Base-by-base conservation (phyloP, 2,888 invertebrate species). In the Zele albiditarsus region DNA sequence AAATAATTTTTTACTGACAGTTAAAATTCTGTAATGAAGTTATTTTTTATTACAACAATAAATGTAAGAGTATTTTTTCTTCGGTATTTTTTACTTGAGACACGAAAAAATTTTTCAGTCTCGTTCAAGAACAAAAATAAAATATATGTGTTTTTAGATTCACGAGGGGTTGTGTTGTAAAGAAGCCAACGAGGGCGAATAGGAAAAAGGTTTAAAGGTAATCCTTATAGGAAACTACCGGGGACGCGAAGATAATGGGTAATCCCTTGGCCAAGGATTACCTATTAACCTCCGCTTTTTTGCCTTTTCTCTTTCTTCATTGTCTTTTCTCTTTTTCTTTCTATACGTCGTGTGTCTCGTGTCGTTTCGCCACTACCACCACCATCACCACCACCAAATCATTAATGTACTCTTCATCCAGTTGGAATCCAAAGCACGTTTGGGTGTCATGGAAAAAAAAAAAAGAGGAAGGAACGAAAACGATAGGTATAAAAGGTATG, bases 201-300 rank as follows among this genome's bases (percentile, higher is more conserved):
- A 16, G 16, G 60, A 16, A 63, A 68, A 53, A 69, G 58, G 65
- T 71, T 65, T 60, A 73, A 74, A 66, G 14, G 71, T 71, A 63
- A 75, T 75, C 72, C 75, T 72, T 72, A 53, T 46, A 62, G 42
- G 16, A 71, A 62, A 70, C 69, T 71, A 71, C 69, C 66, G 46
- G 63, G 77, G 71, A 78, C 76, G 76, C 72, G 75, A 77, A 78
- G 81, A 82, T 82, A 82, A 82, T 82, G 73, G 80, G 76, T 80
- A 80, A 82, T 81, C 77, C 76, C 71, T 71, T 69, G 46, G 63
- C 63, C 72, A 66, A 69, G 77, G 78, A 82, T 82, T 82, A 82
- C 78, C 78, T 78, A 77, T 76, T 79, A 78, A 80, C 79, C 78
- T 78, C 62, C 70, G 57, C 60, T 73, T 62, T 72, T 57, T 58